Evolutionary conservation across 2,797 vertebrate species (phyloP).

Genomic region (Thunnus albacares): DNA sequence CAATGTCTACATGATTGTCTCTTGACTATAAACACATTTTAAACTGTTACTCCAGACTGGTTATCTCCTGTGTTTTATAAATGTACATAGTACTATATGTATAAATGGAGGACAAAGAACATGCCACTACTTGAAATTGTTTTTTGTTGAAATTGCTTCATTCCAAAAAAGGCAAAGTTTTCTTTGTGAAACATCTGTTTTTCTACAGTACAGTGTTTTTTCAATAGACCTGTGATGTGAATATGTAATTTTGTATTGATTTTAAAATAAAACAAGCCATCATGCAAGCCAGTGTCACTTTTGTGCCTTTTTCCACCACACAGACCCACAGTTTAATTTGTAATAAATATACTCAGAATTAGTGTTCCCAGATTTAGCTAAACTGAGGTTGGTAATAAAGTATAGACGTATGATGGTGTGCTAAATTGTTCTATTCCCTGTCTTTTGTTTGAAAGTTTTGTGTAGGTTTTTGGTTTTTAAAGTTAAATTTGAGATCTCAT

Average conservation of each 20-base stretch:
- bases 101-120: conserved; percentile 66
- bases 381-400: not conserved
- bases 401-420: not conserved
- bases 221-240: conserved; percentile 51
- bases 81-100: conserved; percentile 74
- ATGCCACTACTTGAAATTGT: conserved; percentile 82
- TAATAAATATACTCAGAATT: not conserved
- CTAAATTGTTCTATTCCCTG: not conserved
- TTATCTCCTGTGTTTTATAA: conserved; percentile 64
- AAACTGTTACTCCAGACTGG: conserved; percentile 64
- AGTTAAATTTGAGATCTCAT: not conserved
- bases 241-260: conserved; percentile 61
- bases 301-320: not conserved
- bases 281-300: not conserved
- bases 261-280: conserved; percentile 69
- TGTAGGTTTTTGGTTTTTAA: not conserved
- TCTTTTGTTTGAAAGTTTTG: not conserved
- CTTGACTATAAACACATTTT: conserved; percentile 75
- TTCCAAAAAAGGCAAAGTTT: conserved; percentile 70
- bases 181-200: conserved; percentile 48
- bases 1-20: conserved; percentile 52
- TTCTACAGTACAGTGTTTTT: conserved; percentile 50
- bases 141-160: conserved; percentile 54
- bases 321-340: not conserved
- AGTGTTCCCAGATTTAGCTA: not conserved